A percentile compares a stretch with the other conserved stretches of the same genome.
phyloP scores from a whole-genome alignment of 2,888 invertebrate genomes.

The Pammene fasciana region DNA sequence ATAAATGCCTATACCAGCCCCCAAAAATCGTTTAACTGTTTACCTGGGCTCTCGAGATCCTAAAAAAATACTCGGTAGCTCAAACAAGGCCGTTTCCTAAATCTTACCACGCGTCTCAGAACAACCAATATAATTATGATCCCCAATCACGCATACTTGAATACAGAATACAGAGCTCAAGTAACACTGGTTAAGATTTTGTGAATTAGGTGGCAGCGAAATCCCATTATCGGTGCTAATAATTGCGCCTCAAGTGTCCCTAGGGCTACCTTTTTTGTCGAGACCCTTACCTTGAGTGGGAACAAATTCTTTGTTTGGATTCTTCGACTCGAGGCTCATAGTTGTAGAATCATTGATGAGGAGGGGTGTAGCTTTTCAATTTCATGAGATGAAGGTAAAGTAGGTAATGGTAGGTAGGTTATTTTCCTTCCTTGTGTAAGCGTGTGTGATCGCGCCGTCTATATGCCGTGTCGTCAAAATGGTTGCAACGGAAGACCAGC shows the following conservation, averaged over 20 bases:
- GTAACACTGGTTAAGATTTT: background rate
- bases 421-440: too few relatives aligned
- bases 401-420: too few relatives aligned
- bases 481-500: too few relatives aligned
- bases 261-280: constrained; percentile 57
- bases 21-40: constrained; percentile 18
- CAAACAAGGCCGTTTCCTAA: constrained; percentile 35
- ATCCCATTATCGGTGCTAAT: constrained; percentile 62
- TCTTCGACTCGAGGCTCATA: constrained; percentile 54
- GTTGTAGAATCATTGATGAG: constrained; percentile 28
- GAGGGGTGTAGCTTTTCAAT: background rate
- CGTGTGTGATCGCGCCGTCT: too few relatives aligned
- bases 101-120: background rate
- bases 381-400: background rate
- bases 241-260: constrained; percentile 64
- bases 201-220: constrained; percentile 44
- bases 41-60: constrained; percentile 29
- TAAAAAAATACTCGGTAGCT: constrained; percentile 42
- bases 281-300: constrained; percentile 57
- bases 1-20: constrained; percentile 13
- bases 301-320: constrained; percentile 66
- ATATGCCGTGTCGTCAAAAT: too few relatives aligned
- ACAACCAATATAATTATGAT: background rate
- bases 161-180: background rate
- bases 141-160: background rate